Evolutionary conservation across 2,113 vertebrate species (phyloP).

Genomic region (Ctenomys sociabilis): DNA sequence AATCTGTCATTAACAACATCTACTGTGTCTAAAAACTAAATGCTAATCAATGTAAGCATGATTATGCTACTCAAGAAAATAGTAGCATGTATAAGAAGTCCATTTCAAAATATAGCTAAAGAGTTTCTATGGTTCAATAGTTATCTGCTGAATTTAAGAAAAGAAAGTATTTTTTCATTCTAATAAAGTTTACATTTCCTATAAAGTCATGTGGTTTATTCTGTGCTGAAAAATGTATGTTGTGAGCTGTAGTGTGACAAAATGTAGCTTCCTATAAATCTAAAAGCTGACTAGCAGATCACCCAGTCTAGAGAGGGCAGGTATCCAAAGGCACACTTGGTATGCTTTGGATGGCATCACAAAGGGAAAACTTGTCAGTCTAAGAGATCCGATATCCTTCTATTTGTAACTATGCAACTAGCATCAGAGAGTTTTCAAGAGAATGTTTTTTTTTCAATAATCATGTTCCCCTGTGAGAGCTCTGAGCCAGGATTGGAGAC

Average conservation of each 20-base stretch:
- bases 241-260: background rate
- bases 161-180: background rate
- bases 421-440: background rate
- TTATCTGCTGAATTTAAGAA: background rate
- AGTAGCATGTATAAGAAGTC: background rate
- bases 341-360: background rate
- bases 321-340: accelerated
- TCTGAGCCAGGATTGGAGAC: background rate
- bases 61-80: background rate
- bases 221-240: background rate
- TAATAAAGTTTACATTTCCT: background rate
- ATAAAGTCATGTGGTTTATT: background rate
- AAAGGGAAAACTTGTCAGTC: background rate
- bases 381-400: background rate
- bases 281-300: background rate
- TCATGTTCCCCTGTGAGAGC: background rate
- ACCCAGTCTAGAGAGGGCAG: background rate
- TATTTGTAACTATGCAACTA: background rate
- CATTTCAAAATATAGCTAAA: background rate
- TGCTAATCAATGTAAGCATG: background rate
- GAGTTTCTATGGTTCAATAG: background rate
- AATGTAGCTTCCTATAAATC: background rate
- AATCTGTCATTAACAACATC: background rate
- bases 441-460: background rate
- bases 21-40: background rate